These are phyloP conservation scores for Eufriesea mexicana DNA, from an alignment of 1,140 invertebrate genomes.

Conservation along the genomic window DNA sequence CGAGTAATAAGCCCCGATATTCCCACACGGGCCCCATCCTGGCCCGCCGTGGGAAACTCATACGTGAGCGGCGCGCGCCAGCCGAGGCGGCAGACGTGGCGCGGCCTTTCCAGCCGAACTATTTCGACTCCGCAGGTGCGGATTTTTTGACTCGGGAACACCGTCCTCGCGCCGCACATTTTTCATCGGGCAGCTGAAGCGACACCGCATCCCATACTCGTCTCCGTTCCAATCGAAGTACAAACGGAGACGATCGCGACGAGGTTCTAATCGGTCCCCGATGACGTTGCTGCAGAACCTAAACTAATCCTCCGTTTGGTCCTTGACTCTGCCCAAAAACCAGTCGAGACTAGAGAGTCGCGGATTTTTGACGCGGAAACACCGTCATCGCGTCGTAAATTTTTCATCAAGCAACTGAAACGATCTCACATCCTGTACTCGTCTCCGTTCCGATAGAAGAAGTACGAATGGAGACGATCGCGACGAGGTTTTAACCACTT, in stretches of 20 bases:
- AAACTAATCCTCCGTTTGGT: too few relatives aligned
- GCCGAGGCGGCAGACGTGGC: constrained; percentile 15
- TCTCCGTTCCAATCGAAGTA: constrained; percentile 34
- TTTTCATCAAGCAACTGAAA: too few relatives aligned
- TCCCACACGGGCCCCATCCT: constrained; percentile 75
- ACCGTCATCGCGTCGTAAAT: too few relatives aligned
- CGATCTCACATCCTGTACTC: constrained; percentile 37
- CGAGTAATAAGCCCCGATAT: constrained; percentile 80
- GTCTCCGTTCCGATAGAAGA: constrained; percentile 35
- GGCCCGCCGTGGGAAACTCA: constrained; percentile 81
- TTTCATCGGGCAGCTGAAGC: constrained; percentile 57
- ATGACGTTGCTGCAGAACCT: too few relatives aligned
- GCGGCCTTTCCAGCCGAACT: constrained; percentile 44
- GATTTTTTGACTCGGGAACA: constrained; percentile 50
- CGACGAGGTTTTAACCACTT: too few relatives aligned
- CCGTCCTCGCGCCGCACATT: constrained; percentile 43
- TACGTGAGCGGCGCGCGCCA: constrained; percentile 74
- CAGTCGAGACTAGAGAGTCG: too few relatives aligned
- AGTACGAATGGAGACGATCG: constrained; percentile 15
- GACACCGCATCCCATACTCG: constrained; percentile 34
- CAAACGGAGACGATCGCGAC: not conserved
- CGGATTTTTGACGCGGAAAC: too few relatives aligned
- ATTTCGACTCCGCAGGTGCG: constrained; percentile 57
- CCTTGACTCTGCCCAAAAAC: too few relatives aligned
- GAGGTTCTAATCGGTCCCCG: constrained; percentile 57